Percentiles rank a stretch among this genome's conserved stretches.
phyloP scores from a whole-genome alignment of 1,140 invertebrate genomes.

The Drosophila aff. region DNA sequence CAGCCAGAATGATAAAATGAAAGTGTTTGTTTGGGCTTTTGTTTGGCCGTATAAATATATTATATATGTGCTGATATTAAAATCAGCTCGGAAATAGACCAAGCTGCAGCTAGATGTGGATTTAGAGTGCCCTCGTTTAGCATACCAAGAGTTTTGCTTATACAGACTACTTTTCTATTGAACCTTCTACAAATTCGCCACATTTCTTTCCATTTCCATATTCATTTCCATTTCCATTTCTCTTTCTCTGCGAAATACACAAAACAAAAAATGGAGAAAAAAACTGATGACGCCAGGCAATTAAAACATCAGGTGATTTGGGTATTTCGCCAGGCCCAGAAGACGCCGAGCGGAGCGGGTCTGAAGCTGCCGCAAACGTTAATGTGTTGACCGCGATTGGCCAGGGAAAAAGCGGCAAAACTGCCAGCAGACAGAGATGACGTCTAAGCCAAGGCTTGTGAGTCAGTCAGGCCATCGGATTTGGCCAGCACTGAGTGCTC shows the following conservation, averaged over 20 bases:
- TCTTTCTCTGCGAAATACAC: constrained; percentile 1
- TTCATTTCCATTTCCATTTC: constrained; percentile 8
- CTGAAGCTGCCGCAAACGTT: constrained; percentile 31
- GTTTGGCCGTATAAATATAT: constrained; percentile 36
- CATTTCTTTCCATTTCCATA: constrained; percentile 26
- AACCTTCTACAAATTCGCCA: constrained; percentile 24
- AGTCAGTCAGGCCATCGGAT: constrained; percentile 27
- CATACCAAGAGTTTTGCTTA: constrained; percentile 3
- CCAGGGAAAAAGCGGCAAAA: constrained; percentile 31
- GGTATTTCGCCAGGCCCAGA: constrained; percentile 52
- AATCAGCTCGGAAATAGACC: constrained; percentile 3
- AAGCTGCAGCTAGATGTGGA: constrained; percentile 3
- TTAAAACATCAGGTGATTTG: constrained; percentile 82
- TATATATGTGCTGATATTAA: not conserved
- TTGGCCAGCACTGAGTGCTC: constrained; percentile 32
- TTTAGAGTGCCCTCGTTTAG: constrained; percentile 11
- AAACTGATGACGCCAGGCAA: constrained; percentile 73
- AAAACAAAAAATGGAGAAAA: not conserved
- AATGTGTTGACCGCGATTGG: constrained; percentile 45
- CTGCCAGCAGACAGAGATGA: constrained; percentile 57
- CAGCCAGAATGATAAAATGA: constrained; percentile 40
- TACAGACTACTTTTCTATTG: constrained; percentile 27
- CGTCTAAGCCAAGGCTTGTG: constrained; percentile 54
- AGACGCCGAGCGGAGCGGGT: constrained; percentile 6
- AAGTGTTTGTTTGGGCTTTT: constrained; percentile 44